phyloP scores from a whole-genome alignment of 2,888 invertebrate genomes.

The Trissolcus brochymenae region DNA sequence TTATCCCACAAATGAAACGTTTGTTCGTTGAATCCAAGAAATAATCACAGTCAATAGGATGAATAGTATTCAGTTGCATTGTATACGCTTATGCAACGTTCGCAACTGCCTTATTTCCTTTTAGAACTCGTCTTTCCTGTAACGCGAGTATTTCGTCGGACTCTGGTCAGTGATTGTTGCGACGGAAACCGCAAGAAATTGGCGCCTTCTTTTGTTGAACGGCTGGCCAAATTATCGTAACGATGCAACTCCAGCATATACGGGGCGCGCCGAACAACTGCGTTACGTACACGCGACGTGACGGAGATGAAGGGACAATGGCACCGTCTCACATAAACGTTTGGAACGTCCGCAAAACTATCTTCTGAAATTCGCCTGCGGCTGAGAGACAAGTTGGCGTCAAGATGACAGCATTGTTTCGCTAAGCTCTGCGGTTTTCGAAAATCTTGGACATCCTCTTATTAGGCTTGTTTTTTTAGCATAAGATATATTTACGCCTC shows the following conservation, averaged over 20 bases:
- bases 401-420: conserved; percentile 31
- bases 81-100: conserved; percentile 23
- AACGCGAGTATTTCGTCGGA: conserved; percentile 35
- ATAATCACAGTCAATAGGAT: conserved; percentile 28
- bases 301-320: conserved; percentile 40
- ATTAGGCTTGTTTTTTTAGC: conserved; percentile 18
- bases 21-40: conserved; percentile 18
- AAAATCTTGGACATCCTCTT: conserved; percentile 18
- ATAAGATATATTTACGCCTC: conserved; percentile 12
- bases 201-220: conserved; percentile 44
- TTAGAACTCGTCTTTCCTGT: conserved; percentile 40
- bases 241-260: conserved; percentile 34
- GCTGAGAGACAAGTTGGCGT: conserved; percentile 11
- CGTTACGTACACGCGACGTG: conserved; percentile 37
- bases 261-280: background rate
- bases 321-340: background rate
- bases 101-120: conserved; percentile 30
- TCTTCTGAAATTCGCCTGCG: conserved; percentile 18
- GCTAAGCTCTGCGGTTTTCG: conserved; percentile 22
- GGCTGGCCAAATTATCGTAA: conserved; percentile 40
- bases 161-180: conserved; percentile 27
- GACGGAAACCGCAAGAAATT: conserved; percentile 50
- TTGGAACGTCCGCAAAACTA: conserved; percentile 16
- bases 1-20: conserved; percentile 17
- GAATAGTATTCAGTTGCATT: conserved; percentile 16